Conservation (phyloP, 1,140 invertebrate genomes). For the Leptinotarsa lineolata region DNA sequence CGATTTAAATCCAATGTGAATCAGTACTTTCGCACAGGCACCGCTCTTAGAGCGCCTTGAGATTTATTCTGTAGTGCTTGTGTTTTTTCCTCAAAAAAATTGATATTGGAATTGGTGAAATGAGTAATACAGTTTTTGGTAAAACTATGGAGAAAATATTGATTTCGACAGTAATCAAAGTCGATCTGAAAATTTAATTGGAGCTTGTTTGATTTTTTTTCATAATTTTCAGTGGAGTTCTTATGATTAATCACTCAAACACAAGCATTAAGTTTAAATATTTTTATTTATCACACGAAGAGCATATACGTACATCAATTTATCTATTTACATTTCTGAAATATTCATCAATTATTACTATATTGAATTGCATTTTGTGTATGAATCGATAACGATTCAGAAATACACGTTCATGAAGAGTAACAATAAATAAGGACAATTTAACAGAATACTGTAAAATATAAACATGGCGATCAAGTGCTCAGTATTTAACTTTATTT, state of each 20-base stretch:
- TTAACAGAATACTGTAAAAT: constrained; percentile 35
- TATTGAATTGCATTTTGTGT: constrained; percentile 29
- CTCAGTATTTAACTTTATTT: constrained; percentile 24
- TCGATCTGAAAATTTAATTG: no score
- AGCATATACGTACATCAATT: constrained; percentile 57
- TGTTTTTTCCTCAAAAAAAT: no score
- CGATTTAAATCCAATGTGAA: no score
- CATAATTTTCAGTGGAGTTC: no score
- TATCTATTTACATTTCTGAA: constrained; percentile 42
- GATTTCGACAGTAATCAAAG: no score
- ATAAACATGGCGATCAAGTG: constrained; percentile 35
- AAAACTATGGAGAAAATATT: no score
- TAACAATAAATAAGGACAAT: constrained; percentile 29
- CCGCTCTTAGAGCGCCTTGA: no score
- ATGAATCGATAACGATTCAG: constrained; percentile 33
- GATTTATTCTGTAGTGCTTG: no score
- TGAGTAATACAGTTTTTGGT: no score
- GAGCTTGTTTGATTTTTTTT: no score
- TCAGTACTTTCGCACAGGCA: no score
- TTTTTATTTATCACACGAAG: constrained; percentile 58
- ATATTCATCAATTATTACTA: constrained; percentile 33
- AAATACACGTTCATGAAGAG: constrained; percentile 26
- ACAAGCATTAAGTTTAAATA: constrained; percentile 46
- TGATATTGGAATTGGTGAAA: no score
- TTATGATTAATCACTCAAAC: neutral